phyloP scores from a whole-genome alignment of 2,113 vertebrate genomes.

The Hymenochirus boettgeri region DNA sequence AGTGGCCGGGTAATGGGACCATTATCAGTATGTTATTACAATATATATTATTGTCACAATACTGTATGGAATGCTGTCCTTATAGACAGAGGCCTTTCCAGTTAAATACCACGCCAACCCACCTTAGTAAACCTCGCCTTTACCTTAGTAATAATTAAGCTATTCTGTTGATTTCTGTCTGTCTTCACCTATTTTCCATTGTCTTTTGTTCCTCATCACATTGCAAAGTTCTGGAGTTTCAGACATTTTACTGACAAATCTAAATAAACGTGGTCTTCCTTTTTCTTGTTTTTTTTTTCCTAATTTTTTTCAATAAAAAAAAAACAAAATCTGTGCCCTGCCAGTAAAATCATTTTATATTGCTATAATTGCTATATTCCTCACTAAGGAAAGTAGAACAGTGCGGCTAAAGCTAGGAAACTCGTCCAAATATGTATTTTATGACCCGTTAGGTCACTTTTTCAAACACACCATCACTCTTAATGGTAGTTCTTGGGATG shows the following conservation, averaged over 20 bases:
- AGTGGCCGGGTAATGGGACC: too few relatives aligned
- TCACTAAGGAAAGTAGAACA: neutral
- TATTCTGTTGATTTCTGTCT: neutral
- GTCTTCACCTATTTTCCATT: neutral
- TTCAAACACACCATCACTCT: neutral
- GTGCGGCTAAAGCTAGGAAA: neutral
- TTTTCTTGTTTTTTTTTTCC: neutral
- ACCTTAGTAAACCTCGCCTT: neutral
- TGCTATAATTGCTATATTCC: constrained; percentile 3
- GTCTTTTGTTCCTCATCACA: constrained; percentile 16
- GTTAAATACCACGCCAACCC: neutral
- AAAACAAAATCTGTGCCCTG: too few relatives aligned
- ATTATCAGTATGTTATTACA: too few relatives aligned
- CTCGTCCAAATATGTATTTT: constrained; percentile 23
- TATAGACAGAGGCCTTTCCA: too few relatives aligned
- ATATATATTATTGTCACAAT: too few relatives aligned
- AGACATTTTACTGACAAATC: constrained; percentile 24
- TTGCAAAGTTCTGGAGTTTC: constrained; percentile 11
- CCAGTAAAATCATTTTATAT: too few relatives aligned
- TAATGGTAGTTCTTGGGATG: neutral
- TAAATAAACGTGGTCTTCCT: constrained; percentile 30
- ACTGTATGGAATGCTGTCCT: too few relatives aligned
- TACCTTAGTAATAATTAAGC: neutral
- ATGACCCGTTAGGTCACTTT: constrained; percentile 21
- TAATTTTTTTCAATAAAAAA: constrained; percentile 14